Evolutionary conservation across 2,797 vertebrate species (phyloP), one percentile per base, ranked within the genome.

Genomic region (Sebastes hubbsi): DNA sequence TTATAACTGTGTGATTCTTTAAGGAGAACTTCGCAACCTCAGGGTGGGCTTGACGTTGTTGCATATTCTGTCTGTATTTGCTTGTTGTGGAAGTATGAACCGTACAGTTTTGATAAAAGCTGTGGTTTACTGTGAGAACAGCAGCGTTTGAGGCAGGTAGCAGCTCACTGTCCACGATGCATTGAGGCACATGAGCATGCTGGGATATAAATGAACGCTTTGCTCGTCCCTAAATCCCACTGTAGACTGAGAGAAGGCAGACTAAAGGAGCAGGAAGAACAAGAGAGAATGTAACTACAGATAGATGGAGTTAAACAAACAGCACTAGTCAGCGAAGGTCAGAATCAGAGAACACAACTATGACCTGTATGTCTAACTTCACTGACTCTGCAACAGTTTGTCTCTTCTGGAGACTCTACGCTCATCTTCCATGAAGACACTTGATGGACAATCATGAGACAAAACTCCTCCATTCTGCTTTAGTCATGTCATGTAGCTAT

Each of bases 111-210:
- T 52, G 5, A n/a, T 46, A 42, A 59, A 59, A 10, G 7, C 22
- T n/a, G 11, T 1, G 46, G 14, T 73, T 54, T 13, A 34, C 8
- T 55, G 1, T 38, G 61, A 42, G 58, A 34, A 16, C 29, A 52
- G 52, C 34, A 14, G 62, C 22, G 13, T 30, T 36, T 52, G 22
- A 32, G 59, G 29, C n/a, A 63, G 58, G 12, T 54, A 54, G 52
- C 20, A 62, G 20, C 54, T 66, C 20, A 22, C 36, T 34, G 62
- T 24, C n/a, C 22, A 54, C 5, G 73, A 75, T 61, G 27, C 70
- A 27, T 18, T 25, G 4, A 56, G 16, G 25, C 46, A 22, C 14
- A 64, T 3, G 12, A 75, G 61, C 30, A 75, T 56, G 73, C 18
- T 66, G 52, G 25, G 29, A 63, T 10, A n/a, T 8, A 34, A 60